Evolutionary conservation across 2,113 vertebrate genomes (phyloP).

Genomic region (Ophthalmolycus amberensis): DNA sequence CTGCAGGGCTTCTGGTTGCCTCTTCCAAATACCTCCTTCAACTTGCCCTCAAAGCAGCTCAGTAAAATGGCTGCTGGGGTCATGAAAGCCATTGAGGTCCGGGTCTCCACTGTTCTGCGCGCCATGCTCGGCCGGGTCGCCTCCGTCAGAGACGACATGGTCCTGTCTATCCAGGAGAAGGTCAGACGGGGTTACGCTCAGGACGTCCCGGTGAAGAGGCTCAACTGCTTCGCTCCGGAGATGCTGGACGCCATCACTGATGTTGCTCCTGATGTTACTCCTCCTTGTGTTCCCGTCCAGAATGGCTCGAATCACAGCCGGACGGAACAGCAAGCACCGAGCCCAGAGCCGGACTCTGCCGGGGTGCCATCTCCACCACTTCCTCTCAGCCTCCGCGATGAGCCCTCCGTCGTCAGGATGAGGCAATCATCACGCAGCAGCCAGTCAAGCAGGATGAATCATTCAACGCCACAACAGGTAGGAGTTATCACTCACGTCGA

Average conservation of each 20-base stretch:
- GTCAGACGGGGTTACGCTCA: background rate
- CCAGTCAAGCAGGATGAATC: too few species aligned
- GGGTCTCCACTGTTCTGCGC: background rate
- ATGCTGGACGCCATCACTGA: background rate
- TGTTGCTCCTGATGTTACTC: too few species aligned
- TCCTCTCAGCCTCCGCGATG: too few species aligned
- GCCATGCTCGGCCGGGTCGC: background rate
- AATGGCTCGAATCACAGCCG: too few species aligned
- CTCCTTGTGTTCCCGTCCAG: too few species aligned
- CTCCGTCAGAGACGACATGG: background rate
- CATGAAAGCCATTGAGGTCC: background rate
- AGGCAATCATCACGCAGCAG: too few species aligned
- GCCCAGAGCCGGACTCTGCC: too few species aligned
- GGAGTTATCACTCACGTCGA: too few species aligned
- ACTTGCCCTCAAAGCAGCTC: background rate
- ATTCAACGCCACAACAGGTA: too few species aligned
- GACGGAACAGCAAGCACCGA: too few species aligned
- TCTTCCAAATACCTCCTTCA: background rate
- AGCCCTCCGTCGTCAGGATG: too few species aligned
- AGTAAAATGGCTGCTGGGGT: background rate
- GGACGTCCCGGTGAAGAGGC: background rate
- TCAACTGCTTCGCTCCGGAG: background rate
- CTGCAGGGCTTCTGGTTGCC: conserved; percentile 5
- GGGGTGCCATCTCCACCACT: too few species aligned
- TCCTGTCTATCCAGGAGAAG: conserved; percentile 2